Conservation (phyloP, 2,888 invertebrate genomes). For the Drosophila putrida region DNA sequence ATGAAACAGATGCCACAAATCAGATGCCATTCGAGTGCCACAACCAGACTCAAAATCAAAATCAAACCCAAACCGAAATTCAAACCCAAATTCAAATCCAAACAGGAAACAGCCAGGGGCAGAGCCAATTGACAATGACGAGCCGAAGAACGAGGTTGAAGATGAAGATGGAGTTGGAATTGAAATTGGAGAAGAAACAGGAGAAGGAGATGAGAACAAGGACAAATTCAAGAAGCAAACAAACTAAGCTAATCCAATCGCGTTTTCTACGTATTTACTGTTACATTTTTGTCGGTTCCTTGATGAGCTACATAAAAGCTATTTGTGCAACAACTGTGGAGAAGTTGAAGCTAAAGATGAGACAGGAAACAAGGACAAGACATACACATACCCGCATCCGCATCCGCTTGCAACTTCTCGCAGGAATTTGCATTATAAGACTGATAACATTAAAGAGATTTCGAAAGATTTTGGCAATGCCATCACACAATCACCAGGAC, state of each 20-base stretch:
- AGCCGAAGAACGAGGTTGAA: not conserved
- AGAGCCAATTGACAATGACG: slow-evolving; percentile 45
- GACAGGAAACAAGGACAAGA: slow-evolving; percentile 8
- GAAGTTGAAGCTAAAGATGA: not conserved
- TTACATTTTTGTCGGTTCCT: slow-evolving; percentile 65
- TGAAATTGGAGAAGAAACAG: not conserved
- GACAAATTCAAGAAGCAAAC: slow-evolving; percentile 41
- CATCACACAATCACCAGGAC: slow-evolving; percentile 50
- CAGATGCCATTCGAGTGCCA: slow-evolving; percentile 33
- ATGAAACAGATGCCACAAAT: slow-evolving; percentile 69
- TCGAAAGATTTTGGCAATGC: slow-evolving; percentile 74
- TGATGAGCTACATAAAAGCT: slow-evolving; percentile 68
- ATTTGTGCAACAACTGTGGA: slow-evolving; percentile 58
- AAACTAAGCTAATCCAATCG: slow-evolving; percentile 70
- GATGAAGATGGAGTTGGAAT: not conserved
- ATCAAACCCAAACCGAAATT: slow-evolving; percentile 13
- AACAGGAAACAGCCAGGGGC: slow-evolving; percentile 1
- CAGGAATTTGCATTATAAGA: slow-evolving; percentile 84
- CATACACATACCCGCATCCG: slow-evolving; percentile 13
- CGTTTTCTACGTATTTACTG: slow-evolving; percentile 69
- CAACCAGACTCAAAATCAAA: slow-evolving; percentile 2
- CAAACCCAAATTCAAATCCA: not conserved
- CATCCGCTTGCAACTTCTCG: slow-evolving; percentile 41
- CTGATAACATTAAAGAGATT: slow-evolving; percentile 84
- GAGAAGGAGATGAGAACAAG: slow-evolving; percentile 3